phyloP scores from a whole-genome alignment of 2,888 invertebrate species.

The Tiliacea citrago region DNA sequence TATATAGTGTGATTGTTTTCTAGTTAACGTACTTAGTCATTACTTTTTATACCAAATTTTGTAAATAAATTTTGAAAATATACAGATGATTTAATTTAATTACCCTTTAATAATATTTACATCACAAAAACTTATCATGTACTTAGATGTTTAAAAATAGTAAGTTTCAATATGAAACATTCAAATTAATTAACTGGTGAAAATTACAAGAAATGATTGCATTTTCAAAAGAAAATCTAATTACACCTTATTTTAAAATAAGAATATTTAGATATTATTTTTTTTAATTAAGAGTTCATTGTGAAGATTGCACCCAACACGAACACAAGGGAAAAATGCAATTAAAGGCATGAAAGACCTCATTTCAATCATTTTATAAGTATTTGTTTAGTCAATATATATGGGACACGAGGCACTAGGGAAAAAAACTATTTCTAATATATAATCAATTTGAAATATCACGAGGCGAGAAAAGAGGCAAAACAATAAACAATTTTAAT shows the following conservation, averaged over 20 bases:
- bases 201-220: not conserved
- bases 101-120: not conserved
- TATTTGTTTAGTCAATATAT: not conserved
- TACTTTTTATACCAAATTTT: constrained; percentile 73
- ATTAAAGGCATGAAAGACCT: constrained; percentile 2
- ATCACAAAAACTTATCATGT: not conserved
- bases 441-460: not conserved
- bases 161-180: not conserved
- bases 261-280: not conserved
- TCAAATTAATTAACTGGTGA: not conserved
- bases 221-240: not conserved
- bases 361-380: not conserved
- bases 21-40: constrained; percentile 61
- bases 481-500: constrained; percentile 21
- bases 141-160: not conserved
- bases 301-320: not conserved
- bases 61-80: constrained; percentile 72
- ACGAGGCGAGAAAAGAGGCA: not conserved
- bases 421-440: not conserved
- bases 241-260: not conserved
- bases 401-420: not conserved
- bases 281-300: constrained; percentile 5
- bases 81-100: constrained; percentile 35
- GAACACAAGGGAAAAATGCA: constrained; percentile 8
- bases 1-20: constrained; percentile 67